Conservation (phyloP, 2,113 vertebrate species). For the Gallinago undulata region DNA sequence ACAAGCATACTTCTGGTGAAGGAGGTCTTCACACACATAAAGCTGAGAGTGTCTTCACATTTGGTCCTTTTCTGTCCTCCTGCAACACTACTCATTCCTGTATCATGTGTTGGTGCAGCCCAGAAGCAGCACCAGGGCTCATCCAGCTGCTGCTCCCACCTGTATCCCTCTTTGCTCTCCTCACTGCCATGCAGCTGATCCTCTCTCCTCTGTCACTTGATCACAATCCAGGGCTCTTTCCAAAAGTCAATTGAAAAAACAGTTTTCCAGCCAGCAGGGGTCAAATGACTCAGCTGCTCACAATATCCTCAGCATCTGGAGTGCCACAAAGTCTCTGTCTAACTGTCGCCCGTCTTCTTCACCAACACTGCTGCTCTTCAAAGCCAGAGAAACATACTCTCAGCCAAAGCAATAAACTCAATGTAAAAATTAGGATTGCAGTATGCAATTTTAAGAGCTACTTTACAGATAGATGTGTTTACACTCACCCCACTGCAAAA, state of each 20-base stretch:
- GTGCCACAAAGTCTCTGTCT: not conserved
- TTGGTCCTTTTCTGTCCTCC: not conserved
- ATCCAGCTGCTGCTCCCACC: not conserved
- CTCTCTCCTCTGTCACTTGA: not conserved
- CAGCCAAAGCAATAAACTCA: not conserved
- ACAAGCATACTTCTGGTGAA: not conserved
- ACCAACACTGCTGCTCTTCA: not conserved
- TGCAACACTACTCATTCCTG: not conserved
- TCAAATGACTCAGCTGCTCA: not conserved
- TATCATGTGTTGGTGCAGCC: rapidly evolving
- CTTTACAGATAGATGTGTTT: not conserved
- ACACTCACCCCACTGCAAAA: not conserved
- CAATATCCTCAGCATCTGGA: not conserved
- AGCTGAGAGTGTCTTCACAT: not conserved
- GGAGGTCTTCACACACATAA: not conserved
- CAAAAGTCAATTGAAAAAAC: not conserved
- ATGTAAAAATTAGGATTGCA: not conserved
- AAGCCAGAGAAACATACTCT: not conserved
- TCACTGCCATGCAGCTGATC: not conserved
- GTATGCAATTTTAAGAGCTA: not conserved
- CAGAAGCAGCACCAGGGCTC: not conserved
- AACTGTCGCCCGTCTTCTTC: not conserved
- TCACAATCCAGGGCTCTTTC: not conserved
- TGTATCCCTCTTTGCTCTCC: not conserved
- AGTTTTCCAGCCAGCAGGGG: not conserved